Percentiles rank a stretch among this genome's conserved stretches.
Conservation (phyloP, 2,113 vertebrate species). For the Sitta europaea region DNA sequence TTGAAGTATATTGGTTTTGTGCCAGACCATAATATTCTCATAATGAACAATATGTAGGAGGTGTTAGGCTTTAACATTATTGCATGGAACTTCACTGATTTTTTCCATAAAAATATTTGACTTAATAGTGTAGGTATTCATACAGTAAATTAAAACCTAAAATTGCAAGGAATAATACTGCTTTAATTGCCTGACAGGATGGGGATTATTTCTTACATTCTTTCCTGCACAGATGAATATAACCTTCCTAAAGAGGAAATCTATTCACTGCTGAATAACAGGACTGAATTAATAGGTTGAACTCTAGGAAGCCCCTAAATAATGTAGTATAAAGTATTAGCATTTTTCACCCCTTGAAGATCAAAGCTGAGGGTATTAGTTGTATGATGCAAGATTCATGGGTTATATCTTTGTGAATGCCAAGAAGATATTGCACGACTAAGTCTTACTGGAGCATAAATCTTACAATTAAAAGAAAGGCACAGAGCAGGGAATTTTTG, state of each 20-base stretch:
- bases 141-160: slow-evolving; percentile 45
- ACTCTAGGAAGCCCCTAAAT: neutral
- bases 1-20: neutral
- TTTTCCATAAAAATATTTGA: slow-evolving; percentile 41
- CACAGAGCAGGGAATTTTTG: neutral
- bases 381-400: neutral
- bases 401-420: neutral
- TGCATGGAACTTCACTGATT: neutral
- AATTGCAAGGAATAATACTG: slow-evolving; percentile 7
- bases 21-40: neutral
- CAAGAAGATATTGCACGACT: neutral
- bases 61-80: neutral
- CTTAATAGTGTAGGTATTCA: neutral
- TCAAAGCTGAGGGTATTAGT: neutral
- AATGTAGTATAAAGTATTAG: neutral
- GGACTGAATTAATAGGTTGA: slow-evolving; percentile 2
- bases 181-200: slow-evolving; percentile 20
- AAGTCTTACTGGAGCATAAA: neutral
- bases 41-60: neutral
- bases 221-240: neutral
- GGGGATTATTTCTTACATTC: slow-evolving; percentile 28
- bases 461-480: neutral
- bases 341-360: slow-evolving; percentile 3
- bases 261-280: neutral
- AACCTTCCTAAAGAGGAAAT: slow-evolving; percentile 12